Evolutionary conservation across 2,113 vertebrate species (phyloP).

Genomic region (Alethe castanea): DNA sequence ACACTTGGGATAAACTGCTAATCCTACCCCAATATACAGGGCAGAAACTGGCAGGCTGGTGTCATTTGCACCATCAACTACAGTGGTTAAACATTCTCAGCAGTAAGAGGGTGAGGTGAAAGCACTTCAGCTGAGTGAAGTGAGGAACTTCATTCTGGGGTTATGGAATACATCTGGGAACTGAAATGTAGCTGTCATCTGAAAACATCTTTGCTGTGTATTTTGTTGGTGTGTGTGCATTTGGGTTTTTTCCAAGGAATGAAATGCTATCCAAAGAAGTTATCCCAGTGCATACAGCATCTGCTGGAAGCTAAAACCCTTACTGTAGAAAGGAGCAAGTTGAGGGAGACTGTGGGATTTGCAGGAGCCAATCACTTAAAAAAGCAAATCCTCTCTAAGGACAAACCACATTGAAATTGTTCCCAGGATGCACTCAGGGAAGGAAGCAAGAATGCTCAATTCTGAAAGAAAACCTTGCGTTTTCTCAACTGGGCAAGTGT

Average conservation of each 20-base stretch:
- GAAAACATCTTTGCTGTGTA: neutral
- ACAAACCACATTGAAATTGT: neutral
- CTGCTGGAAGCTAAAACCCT: neutral
- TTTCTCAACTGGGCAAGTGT: neutral
- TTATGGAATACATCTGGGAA: neutral
- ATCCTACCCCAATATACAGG: neutral
- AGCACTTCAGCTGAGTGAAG: neutral
- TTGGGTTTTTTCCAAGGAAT: neutral
- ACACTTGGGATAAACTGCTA: neutral
- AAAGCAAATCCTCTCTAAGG: neutral
- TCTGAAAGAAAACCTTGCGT: neutral
- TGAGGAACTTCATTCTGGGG: neutral
- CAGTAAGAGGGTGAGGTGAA: neutral
- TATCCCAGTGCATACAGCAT: fast-evolving
- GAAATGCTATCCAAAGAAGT: neutral
- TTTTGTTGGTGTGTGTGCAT: neutral
- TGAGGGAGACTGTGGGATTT: neutral
- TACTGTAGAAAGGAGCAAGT: neutral
- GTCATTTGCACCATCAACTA: neutral
- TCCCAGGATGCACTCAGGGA: neutral
- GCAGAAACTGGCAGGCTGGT: neutral
- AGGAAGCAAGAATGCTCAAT: neutral
- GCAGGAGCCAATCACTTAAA: neutral
- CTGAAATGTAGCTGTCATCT: neutral
- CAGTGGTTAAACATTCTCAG: neutral